phyloP scores from a whole-genome alignment of 2,797 vertebrate species.

The Salarias fasciatus region DNA sequence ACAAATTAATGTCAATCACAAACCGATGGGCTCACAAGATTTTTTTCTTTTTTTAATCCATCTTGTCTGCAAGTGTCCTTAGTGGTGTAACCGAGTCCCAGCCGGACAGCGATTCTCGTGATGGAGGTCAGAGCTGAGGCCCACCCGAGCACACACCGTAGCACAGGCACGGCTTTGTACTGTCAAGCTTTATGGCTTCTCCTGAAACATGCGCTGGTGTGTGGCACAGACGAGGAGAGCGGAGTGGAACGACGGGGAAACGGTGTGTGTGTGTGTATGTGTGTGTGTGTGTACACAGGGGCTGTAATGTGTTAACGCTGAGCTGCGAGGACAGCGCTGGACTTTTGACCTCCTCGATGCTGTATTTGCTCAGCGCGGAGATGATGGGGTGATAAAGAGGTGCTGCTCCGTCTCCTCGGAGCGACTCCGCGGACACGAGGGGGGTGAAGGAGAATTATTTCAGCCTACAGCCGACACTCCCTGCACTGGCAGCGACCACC shows the following conservation, averaged over 20 bases:
- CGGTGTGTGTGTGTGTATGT: neutral
- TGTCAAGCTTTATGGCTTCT: constrained; percentile 13
- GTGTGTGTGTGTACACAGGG: constrained; percentile 12
- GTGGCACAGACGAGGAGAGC: neutral
- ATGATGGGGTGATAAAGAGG: constrained; percentile 67
- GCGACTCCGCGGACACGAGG: constrained; percentile 24
- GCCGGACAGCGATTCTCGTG: constrained; percentile 29
- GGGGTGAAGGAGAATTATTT: constrained; percentile 27
- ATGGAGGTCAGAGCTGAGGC: constrained; percentile 26
- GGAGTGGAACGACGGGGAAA: too few relatives aligned
- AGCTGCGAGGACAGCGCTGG: constrained; percentile 48
- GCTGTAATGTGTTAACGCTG: constrained; percentile 40
- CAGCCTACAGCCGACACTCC: constrained; percentile 29
- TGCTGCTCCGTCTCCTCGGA: constrained; percentile 49
- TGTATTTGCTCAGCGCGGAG: constrained; percentile 61
- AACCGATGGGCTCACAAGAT: constrained; percentile 5
- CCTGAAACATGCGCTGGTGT: constrained; percentile 28
- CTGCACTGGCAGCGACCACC: constrained; percentile 15
- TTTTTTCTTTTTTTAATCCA: neutral
- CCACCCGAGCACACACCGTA: constrained; percentile 10
- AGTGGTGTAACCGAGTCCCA: constrained; percentile 9
- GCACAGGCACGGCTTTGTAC: constrained; percentile 16
- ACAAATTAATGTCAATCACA: constrained; percentile 49
- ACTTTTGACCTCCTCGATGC: constrained; percentile 67
- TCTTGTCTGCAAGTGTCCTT: constrained; percentile 26